Base-by-base conservation (phyloP, 2,888 invertebrate genomes). In the Odontomyia ornata region DNA sequence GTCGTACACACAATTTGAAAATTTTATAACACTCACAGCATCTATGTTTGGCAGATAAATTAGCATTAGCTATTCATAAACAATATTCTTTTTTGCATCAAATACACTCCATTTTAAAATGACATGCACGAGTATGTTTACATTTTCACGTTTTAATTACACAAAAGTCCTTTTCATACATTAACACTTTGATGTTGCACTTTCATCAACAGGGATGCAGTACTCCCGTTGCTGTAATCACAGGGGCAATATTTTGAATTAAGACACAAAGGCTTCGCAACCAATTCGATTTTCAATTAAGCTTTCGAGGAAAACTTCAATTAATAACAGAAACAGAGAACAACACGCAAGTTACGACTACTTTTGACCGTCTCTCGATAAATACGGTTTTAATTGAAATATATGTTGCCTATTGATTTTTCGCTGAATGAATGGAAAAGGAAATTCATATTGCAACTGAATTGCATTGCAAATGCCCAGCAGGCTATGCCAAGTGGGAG, bases 321-420 rank as follows among this genome's bases (percentile, higher is more conserved):
- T n/a, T 60, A 25, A 60, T 21, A 60, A 1, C 60, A 60, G 13
- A 5, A 1, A 7, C 11, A 21, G 13, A 36, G 36, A 36, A 15
- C 52, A 52, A 18, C n/a, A 52, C n/a, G 15, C 52, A 52, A 52
- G 52, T 1, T 60, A 25, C 4, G 7, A 25, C 2, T 60, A 21
- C 52, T 18, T 52, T 21, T 23, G 15, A 60, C 25, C 13, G 60
- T 23, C 25, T 7, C 60, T 25, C 25, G 15, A 18, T 18, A 13
- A 60, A 60, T 60, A 21, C 23, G 18, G 60, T 21, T 60, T 60
- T 60, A 23, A 60, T 60, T 60, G 60, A 60, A 60, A 60, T 18
- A 5, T 36, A 21, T 21, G 23, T 11, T 60, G 60, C 4, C 13
- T 60, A 60, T 60, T 25, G 60, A 23, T 60, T 60, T 60, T 25